Conservation (phyloP, 37 sponge, comb jelly and placozoan genomes). For the Geodia barretti region DNA sequence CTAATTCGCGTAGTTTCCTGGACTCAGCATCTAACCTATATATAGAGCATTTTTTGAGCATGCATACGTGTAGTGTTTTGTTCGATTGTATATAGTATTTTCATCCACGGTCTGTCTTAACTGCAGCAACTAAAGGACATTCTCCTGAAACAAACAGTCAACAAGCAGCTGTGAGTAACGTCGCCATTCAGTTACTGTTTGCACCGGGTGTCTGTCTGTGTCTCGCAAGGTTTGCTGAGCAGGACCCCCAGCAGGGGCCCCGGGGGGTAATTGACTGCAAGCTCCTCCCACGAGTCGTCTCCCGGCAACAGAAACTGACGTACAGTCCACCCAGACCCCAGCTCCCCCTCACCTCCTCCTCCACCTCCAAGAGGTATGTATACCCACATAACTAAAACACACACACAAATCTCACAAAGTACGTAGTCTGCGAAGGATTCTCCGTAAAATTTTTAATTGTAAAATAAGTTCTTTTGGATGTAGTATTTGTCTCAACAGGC, state of each 20-base stretch:
- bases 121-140: slow-evolving; percentile 50
- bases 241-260: slow-evolving; percentile 9
- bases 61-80: too few species aligned
- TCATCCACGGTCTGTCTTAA: too few species aligned
- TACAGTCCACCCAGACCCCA: slow-evolving; percentile 2
- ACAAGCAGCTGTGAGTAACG: slow-evolving; percentile 45
- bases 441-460: too few species aligned
- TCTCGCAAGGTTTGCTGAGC: slow-evolving; percentile 18
- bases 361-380: slow-evolving; percentile 7
- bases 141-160: slow-evolving; percentile 39
- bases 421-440: too few species aligned
- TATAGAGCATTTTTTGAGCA: too few species aligned
- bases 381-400: too few species aligned
- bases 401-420: too few species aligned
- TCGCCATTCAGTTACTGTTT: neutral
- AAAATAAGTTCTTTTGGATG: too few species aligned
- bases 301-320: slow-evolving; percentile 8
- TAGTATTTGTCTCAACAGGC: too few species aligned
- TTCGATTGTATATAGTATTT: too few species aligned
- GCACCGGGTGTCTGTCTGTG: neutral
- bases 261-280: slow-evolving; percentile 38
- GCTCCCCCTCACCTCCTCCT: neutral
- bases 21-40: too few species aligned
- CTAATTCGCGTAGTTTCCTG: too few species aligned
- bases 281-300: neutral